Conservation (phyloP, 2,113 vertebrate species). For the Oceanodroma tethys region DNA sequence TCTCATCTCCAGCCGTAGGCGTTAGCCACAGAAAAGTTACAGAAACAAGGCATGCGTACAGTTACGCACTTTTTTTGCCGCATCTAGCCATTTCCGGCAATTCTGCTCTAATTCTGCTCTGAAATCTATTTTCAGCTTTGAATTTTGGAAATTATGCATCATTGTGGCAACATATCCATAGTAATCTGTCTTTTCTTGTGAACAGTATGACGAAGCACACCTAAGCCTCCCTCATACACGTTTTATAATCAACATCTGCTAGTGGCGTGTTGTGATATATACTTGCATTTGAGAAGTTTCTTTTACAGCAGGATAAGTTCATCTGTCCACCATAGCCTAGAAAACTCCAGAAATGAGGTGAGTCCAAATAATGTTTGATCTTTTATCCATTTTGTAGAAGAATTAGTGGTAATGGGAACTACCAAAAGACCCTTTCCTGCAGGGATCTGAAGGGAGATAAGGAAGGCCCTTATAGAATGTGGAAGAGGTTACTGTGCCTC, state of each 20-base stretch:
- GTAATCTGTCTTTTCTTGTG: not conserved
- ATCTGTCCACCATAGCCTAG: not conserved
- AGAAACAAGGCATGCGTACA: not conserved
- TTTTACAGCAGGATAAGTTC: not conserved
- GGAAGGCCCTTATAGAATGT: not conserved
- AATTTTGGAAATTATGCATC: not conserved
- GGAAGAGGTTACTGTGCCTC: not conserved
- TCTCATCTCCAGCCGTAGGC: not conserved
- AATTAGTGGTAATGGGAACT: not conserved
- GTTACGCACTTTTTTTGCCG: not conserved
- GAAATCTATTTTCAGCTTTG: not conserved
- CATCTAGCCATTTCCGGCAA: not conserved
- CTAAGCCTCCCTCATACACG: not conserved
- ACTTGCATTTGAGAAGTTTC: not conserved
- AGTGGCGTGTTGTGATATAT: not conserved
- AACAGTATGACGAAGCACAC: not conserved
- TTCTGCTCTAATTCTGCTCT: not conserved
- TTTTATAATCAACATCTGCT: not conserved
- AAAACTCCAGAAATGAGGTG: not conserved
- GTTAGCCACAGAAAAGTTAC: not conserved
- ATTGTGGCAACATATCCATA: not conserved
- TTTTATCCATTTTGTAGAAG: not conserved
- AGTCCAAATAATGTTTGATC: not conserved
- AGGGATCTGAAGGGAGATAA: not conserved
- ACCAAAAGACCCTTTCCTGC: not conserved